Evolutionary conservation across 2,797 vertebrate species (phyloP), one percentile per base, ranked within the genome.

Genomic region (Enteromius unitaeniatus): DNA sequence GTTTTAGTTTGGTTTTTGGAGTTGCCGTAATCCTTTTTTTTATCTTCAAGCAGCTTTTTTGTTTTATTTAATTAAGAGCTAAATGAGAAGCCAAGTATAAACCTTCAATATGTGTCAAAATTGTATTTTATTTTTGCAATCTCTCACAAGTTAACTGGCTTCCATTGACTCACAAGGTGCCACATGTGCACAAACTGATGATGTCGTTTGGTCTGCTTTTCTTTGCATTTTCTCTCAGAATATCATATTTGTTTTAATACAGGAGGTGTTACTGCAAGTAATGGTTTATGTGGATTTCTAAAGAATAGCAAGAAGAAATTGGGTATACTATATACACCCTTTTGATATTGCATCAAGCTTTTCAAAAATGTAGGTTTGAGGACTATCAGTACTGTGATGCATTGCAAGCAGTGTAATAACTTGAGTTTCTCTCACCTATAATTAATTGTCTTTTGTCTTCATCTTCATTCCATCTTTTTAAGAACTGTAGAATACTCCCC

Each of bases 401-500:
- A 42, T 78, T 6, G 0, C 65, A 70, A 34, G 19, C 26, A 14
- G 42, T 51, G 28, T 78, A 78, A 84, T 83, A 58, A 67, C 53
- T 6, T 49, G 6, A 53, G 42, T 49, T 78, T 78, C 80, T 85
- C 84, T 84, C 70, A 62, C 78, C 26, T 79, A 37, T 76, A 81
- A 86, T 89, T 75, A 84, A 7, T 85, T 49, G 26, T 86, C 64
- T 72, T 55, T 49, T 55, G 78, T 68, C 34, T 81, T 72, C 70
- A 81, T 88, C 67, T 31, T 84, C 89, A 78, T 77, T 87, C 51
- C 67, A 69, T 88, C 64, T 51, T 83, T 62, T 77, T 87, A 40
- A 78, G 68, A 78, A 73, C 28, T 31, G 15, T 49, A 26, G 37
- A 83, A 86, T 87, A 86, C 88, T 86, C 87, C 72, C 31, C 65